Percentiles rank a stretch among this genome's conserved stretches.
These are phyloP conservation scores for Gallinago media DNA, from an alignment of 2,113 vertebrate genomes.

Conservation along the genomic window DNA sequence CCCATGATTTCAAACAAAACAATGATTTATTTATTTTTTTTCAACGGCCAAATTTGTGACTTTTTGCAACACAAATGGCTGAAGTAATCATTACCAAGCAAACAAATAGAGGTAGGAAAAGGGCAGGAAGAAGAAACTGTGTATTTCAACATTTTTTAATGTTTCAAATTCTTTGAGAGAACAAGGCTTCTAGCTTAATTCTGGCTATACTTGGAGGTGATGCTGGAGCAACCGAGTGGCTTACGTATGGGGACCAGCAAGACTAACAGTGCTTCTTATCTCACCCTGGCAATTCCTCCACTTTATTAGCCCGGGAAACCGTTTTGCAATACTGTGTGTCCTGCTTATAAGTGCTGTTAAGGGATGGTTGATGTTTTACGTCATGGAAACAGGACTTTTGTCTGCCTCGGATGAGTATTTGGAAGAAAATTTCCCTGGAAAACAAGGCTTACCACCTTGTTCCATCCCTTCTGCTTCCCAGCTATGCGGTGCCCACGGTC, in stretches of 20 bases:
- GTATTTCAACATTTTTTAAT: background rate
- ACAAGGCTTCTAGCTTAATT: background rate
- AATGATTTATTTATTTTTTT: background rate
- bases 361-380: background rate
- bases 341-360: background rate
- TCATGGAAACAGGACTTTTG: background rate
- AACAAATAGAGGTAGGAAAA: background rate
- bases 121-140: background rate
- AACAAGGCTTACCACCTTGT: background rate
- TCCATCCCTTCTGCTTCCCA: background rate
- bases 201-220: background rate
- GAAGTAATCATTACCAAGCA: background rate
- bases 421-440: background rate
- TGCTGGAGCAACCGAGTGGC: background rate
- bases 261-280: background rate
- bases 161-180: background rate
- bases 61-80: background rate
- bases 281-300: background rate
- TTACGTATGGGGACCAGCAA: background rate
- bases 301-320: background rate
- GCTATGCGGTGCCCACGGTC: rapidly evolving
- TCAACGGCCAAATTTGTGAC: background rate
- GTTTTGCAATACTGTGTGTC: background rate
- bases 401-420: background rate
- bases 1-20: background rate